Percentiles rank a stretch among this genome's conserved stretches.
Conservation (phyloP, 2,113 vertebrate genomes). For the Setophaga petechia region DNA sequence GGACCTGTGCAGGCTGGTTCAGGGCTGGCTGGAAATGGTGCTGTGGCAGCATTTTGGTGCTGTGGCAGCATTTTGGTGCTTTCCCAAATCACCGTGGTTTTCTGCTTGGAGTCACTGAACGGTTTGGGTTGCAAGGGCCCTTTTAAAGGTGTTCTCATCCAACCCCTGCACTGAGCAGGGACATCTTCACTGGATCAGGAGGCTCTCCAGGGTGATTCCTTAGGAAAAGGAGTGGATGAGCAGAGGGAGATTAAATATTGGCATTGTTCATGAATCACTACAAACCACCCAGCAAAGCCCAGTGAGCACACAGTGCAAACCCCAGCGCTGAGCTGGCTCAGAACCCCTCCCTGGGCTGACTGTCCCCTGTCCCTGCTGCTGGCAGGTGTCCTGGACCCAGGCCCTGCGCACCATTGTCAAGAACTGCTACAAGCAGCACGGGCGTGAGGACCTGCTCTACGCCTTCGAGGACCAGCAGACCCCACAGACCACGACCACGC, state of each 20-base stretch:
- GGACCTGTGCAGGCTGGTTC: background rate
- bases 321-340: accelerated
- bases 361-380: background rate
- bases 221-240: background rate
- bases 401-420: conserved; percentile 95
- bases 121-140: background rate
- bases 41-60: background rate
- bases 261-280: accelerated
- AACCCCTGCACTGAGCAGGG: background rate
- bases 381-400: conserved; percentile 97
- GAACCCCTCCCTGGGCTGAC: accelerated
- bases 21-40: background rate
- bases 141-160: background rate
- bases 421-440: conserved; percentile 99
- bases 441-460: conserved; percentile 93
- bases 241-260: background rate
- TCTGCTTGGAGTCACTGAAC: too few species aligned
- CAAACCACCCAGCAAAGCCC: accelerated
- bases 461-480: conserved; percentile 95
- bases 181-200: background rate
- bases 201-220: background rate
- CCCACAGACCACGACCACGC: conserved; percentile 83
- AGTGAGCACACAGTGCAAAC: accelerated
- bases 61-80: background rate
- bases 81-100: background rate